These are phyloP conservation scores for Diorhabda elongata DNA, from an alignment of 1,140 invertebrate species.

Conservation along the genomic window DNA sequence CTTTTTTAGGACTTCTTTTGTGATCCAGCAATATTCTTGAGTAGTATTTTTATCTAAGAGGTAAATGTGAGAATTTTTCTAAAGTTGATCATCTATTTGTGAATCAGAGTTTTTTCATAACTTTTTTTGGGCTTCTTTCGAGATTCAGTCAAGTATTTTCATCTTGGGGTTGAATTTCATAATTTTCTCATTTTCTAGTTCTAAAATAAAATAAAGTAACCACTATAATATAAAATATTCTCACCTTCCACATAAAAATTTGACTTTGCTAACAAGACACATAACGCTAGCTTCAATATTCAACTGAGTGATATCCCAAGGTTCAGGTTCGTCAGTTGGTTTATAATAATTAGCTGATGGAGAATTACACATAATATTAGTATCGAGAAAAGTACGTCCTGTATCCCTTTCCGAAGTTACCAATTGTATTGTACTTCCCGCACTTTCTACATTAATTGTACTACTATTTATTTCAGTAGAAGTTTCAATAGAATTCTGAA, in stretches of 20 bases:
- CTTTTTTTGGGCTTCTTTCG: too few relatives aligned
- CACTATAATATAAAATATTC: neutral
- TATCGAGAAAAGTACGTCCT: slow-evolving; percentile 60
- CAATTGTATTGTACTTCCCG: slow-evolving; percentile 22
- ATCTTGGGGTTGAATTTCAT: too few relatives aligned
- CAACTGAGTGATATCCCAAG: slow-evolving; percentile 81
- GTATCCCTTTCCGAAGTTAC: slow-evolving; percentile 36
- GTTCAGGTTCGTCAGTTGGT: slow-evolving; percentile 79
- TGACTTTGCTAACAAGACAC: slow-evolving; percentile 77
- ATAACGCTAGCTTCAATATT: slow-evolving; percentile 88
- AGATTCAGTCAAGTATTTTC: too few relatives aligned
- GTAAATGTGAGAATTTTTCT: too few relatives aligned
- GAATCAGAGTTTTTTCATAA: too few relatives aligned
- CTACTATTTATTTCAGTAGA: neutral
- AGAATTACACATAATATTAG: slow-evolving; percentile 69
- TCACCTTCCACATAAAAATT: slow-evolving; percentile 64
- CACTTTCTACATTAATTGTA: slow-evolving; percentile 7
- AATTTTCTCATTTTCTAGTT: too few relatives aligned
- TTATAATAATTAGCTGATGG: slow-evolving; percentile 79
- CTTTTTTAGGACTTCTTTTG: too few relatives aligned
- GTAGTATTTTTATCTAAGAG: too few relatives aligned
- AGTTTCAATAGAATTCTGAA: slow-evolving; percentile 23
- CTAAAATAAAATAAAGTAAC: too few relatives aligned
- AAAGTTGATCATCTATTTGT: too few relatives aligned
- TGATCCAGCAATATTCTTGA: too few relatives aligned